Percentiles rank a stretch among this genome's conserved stretches.
These are phyloP conservation scores for Sandelia bainsii DNA, from an alignment of 2,797 vertebrate species.

Conservation along the genomic window DNA sequence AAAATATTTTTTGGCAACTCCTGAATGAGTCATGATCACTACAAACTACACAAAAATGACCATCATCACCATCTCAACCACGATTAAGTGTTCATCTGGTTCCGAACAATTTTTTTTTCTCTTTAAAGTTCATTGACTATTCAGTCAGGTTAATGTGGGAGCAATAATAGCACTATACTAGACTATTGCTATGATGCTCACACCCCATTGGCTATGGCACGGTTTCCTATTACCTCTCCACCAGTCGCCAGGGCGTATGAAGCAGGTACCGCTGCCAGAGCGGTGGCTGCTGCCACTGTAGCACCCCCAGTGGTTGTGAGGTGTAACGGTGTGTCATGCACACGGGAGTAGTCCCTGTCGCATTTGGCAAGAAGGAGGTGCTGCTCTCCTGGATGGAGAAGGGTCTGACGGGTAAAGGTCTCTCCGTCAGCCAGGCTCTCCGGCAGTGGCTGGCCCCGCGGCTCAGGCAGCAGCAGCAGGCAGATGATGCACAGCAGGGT, in stretches of 20 bases:
- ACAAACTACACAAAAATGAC: constrained; percentile 48
- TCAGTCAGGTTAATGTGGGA: constrained; percentile 38
- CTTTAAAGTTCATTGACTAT: constrained; percentile 22
- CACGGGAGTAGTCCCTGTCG: constrained; percentile 95
- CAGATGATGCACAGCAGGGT: constrained; percentile 98
- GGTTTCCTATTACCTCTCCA: constrained; percentile 85
- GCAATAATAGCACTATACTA: constrained; percentile 42
- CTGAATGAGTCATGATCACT: constrained; percentile 76
- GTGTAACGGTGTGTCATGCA: constrained; percentile 87
- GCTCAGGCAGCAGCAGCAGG: constrained; percentile 95
- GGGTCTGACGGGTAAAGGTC: constrained; percentile 92
- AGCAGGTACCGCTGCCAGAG: constrained; percentile 87
- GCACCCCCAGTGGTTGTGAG: constrained; percentile 82
- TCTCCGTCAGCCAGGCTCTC: constrained; percentile 94
- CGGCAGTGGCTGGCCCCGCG: constrained; percentile 91
- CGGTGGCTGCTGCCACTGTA: constrained; percentile 86
- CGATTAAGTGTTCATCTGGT: constrained; percentile 51
- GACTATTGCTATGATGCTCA: constrained; percentile 82
- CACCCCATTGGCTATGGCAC: constrained; percentile 89
- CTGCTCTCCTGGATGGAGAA: constrained; percentile 92
- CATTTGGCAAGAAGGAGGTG: constrained; percentile 92
- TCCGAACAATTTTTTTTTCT: constrained; percentile 43
- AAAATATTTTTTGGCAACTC: constrained; percentile 79
- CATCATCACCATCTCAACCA: constrained; percentile 50
- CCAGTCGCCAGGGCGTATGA: constrained; percentile 78